These are phyloP conservation scores for Mus spicilegus DNA, from an alignment of 2,113 vertebrate species.

Conservation along the genomic window DNA sequence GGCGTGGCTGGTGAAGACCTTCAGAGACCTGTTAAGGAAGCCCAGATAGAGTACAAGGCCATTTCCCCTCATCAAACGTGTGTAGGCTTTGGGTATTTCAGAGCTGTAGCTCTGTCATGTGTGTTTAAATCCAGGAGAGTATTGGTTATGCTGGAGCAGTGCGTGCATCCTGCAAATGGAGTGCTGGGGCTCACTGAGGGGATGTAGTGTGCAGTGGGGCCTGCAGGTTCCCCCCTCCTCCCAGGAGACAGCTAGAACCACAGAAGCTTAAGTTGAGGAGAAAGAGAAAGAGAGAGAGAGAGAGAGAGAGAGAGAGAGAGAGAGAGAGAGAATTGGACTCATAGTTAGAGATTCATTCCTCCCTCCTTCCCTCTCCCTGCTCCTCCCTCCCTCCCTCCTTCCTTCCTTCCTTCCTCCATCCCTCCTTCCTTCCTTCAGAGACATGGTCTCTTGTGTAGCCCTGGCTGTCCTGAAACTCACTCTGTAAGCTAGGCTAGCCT, in stretches of 20 bases:
- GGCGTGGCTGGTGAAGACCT: background rate
- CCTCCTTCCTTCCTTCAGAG: background rate
- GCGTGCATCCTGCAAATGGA: background rate
- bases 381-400: background rate
- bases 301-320: slow-evolving; percentile 43
- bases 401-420: too few relatives aligned
- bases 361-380: background rate
- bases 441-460: background rate
- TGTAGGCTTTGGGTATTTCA: background rate
- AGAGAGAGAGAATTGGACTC: background rate
- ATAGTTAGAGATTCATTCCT: background rate
- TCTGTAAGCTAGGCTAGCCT: background rate
- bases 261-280: background rate
- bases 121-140: background rate
- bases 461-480: background rate
- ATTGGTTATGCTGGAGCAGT: background rate
- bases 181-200: background rate
- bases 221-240: background rate
- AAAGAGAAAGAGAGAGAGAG: slow-evolving; percentile 26
- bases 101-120: background rate
- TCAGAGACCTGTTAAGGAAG: background rate
- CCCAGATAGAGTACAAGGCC: background rate
- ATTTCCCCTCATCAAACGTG: background rate
- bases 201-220: background rate
- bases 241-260: background rate